These are phyloP conservation scores for Stegostoma tigrinum DNA, from an alignment of 2,113 vertebrate genomes.

Conservation along the genomic window DNA sequence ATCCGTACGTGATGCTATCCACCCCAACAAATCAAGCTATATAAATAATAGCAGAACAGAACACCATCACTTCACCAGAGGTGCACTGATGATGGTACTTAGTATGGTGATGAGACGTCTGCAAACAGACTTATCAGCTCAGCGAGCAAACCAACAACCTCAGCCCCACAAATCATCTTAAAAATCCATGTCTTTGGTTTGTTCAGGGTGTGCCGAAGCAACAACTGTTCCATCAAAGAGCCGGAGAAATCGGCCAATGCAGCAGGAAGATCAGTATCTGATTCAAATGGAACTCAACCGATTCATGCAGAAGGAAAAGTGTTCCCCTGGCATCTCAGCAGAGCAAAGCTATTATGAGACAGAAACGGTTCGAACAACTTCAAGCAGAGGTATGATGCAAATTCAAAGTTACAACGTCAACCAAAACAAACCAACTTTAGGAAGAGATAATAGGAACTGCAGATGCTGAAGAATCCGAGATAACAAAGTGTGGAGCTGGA, in stretches of 20 bases:
- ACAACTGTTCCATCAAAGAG: constrained; percentile 68
- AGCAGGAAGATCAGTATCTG: constrained; percentile 91
- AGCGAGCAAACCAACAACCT: too few species aligned
- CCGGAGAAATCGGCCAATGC: constrained; percentile 85
- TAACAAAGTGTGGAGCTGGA: too few species aligned
- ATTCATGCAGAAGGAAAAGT: constrained; percentile 77
- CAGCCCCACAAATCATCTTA: too few species aligned
- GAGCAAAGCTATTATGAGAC: constrained; percentile 87
- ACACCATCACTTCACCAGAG: too few species aligned
- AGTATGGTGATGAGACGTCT: too few species aligned
- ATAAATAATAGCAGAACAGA: too few species aligned
- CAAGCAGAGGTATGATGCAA: constrained; percentile 74
- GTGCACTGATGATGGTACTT: too few species aligned
- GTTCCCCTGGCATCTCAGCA: constrained; percentile 58
- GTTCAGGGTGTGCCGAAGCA: constrained; percentile 69
- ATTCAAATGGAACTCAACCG: constrained; percentile 93
- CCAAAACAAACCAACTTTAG: not conserved
- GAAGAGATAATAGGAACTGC: too few species aligned
- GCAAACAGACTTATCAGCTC: too few species aligned
- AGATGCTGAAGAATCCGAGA: too few species aligned
- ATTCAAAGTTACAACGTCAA: not conserved
- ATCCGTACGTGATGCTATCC: too few species aligned
- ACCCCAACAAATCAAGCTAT: too few species aligned
- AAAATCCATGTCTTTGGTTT: constrained; percentile 9
- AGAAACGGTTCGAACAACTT: constrained; percentile 76